Base-by-base conservation (phyloP, 2,797 vertebrate genomes). In the Hippocampus kuda region DNA sequence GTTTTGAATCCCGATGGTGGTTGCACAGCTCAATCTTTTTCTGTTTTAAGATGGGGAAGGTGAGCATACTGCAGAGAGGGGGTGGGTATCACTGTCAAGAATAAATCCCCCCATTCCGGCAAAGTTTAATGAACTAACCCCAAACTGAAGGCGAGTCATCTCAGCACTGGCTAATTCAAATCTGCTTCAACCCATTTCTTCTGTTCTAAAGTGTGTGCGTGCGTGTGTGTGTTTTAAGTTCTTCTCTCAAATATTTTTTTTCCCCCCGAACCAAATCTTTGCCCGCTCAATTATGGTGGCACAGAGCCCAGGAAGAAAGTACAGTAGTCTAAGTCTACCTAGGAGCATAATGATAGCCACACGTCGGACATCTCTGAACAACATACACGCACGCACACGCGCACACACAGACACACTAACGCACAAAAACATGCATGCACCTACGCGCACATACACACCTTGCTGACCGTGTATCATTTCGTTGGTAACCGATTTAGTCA, bases 131-230 rank as follows among this genome's bases (percentile, higher is more conserved):
- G 46, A 48, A 48, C 3, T 13, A 15, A 79, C 81, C 79, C 73
- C 53, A 78, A 85, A 82, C 70, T 51, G 46, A 78, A 79, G 74
- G 73, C 71, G 74, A 67, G 73, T 74, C 41, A 20, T 83, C 83
- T 81, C 76, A 84, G 84, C 80, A 83, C 71, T 73, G 70, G 41
- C 48, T 79, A 71, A 67, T 68, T 81, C 70, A 81, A 81, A 79
- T 83, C 70, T 53, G 51, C 70, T 73, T 78, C 67, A 61, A 68
- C 75, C 77, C 68, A 68, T 72, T 79, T 81, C 78, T 79, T 82
- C 63, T 60, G 57, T 74, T 78, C 78, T 53, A 59, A 81, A 84
- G 79, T 78, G 18, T 16, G 18, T 27, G 18, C 8, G 13, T 65
- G n/a, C 3, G 18, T 20, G 4, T 54, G 70, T 74, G 77, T 77